Conservation (phyloP, 2,888 invertebrate genomes). For the Zygaena filipendulae region DNA sequence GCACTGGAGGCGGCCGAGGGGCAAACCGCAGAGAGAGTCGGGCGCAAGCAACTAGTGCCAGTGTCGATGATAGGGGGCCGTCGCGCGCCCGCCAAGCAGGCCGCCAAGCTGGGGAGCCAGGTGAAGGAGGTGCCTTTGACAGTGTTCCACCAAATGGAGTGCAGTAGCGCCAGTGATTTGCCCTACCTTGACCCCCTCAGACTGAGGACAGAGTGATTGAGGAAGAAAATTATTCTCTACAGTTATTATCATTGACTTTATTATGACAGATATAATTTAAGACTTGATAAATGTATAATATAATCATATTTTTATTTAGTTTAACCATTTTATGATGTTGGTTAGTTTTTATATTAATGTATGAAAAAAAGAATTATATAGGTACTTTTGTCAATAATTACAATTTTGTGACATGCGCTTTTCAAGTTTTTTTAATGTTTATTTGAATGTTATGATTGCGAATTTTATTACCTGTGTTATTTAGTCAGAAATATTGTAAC, state of each 20-base stretch:
- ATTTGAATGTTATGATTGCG: no score
- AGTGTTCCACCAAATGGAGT: slow-evolving; percentile 49
- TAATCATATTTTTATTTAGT: no score
- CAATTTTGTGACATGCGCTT: no score
- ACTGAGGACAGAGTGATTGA: slow-evolving; percentile 54
- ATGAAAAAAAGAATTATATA: no score
- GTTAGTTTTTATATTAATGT: no score
- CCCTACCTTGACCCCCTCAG: slow-evolving; percentile 47
- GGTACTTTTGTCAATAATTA: no score
- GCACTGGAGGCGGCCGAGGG: slow-evolving; percentile 62
- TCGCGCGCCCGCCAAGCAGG: slow-evolving; percentile 14
- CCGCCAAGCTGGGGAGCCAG: slow-evolving; percentile 23
- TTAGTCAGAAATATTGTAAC: no score
- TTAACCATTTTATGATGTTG: no score
- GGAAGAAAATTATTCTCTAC: slow-evolving; percentile 35
- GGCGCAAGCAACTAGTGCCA: slow-evolving; percentile 36
- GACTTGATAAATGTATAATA: no score
- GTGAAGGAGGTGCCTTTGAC: slow-evolving; percentile 51
- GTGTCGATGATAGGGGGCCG: slow-evolving; percentile 24
- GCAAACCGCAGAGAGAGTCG: slow-evolving; percentile 29
- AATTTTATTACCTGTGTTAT: no score
- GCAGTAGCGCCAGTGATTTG: slow-evolving; percentile 33
- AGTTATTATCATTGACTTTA: slow-evolving; percentile 36
- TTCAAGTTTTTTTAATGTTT: no score
- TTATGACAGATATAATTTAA: not conserved